Conservation (phyloP, 2,888 invertebrate species). For the Hypolimnas misippus region DNA sequence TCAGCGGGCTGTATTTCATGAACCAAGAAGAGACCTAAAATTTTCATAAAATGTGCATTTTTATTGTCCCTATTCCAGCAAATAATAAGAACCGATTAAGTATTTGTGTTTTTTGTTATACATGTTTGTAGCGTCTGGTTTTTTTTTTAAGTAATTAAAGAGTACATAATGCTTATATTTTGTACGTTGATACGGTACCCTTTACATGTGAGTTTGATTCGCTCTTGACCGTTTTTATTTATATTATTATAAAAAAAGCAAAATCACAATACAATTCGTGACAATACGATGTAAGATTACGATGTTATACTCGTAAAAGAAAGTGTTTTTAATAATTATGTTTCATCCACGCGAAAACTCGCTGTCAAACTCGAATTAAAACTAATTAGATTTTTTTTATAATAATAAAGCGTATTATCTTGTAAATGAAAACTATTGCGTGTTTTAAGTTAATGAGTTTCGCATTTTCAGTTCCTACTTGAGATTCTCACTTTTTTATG, state of each 20-base stretch:
- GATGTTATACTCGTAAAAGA: neutral
- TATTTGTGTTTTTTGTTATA: too few species aligned
- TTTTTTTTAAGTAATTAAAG: too few species aligned
- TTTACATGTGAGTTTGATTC: too few species aligned
- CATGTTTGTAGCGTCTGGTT: too few species aligned
- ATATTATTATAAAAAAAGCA: neutral
- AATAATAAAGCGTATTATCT: slow-evolving; percentile 8
- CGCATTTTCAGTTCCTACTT: slow-evolving; percentile 31
- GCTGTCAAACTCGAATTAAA: neutral
- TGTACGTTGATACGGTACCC: too few species aligned
- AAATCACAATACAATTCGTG: neutral
- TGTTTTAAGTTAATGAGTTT: slow-evolving; percentile 19
- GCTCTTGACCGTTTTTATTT: too few species aligned
- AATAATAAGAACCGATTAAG: too few species aligned
- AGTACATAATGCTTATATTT: too few species aligned
- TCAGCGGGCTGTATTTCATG: too few species aligned
- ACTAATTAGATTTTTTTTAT: slow-evolving; percentile 7
- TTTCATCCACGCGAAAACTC: neutral
- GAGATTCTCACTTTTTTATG: slow-evolving; percentile 34
- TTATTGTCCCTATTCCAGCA: too few species aligned
- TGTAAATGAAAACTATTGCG: slow-evolving; percentile 23
- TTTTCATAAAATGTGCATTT: too few species aligned
- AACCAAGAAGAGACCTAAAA: too few species aligned
- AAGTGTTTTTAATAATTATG: neutral
- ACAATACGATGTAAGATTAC: neutral